Percentiles rank a stretch among this genome's conserved stretches.
phyloP scores from a whole-genome alignment of 2,797 vertebrate species.

The Apogon hyalosoma region DNA sequence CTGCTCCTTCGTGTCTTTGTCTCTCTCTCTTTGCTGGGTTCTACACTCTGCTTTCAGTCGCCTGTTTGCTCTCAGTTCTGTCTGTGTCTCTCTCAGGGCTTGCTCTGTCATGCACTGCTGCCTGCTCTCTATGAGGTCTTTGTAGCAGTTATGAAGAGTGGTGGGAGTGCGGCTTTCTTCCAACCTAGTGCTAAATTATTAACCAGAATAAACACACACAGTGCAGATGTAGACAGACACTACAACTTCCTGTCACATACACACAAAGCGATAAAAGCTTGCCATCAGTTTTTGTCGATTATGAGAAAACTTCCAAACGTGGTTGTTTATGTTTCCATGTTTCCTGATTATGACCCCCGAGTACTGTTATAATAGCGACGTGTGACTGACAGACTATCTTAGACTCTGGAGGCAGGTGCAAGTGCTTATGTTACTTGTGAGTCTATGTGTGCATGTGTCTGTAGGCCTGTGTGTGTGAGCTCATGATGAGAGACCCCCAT shows the following conservation, averaged over 20 bases:
- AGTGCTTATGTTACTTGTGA: conserved; percentile 55
- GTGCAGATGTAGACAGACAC: conserved; percentile 3
- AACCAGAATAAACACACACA: conserved; percentile 35
- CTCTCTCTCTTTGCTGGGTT: conserved; percentile 55
- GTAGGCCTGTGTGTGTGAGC: conserved; percentile 8
- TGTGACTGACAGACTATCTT: conserved; percentile 40
- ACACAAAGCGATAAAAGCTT: conserved; percentile 24
- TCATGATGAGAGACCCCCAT: conserved; percentile 39
- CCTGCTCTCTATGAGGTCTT: conserved; percentile 71
- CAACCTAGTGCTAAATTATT: conserved; percentile 55
- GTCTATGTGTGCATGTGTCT: conserved; percentile 21
- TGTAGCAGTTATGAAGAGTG: conserved; percentile 65
- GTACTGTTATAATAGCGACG: conserved; percentile 12
- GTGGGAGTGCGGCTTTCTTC: conserved; percentile 45
- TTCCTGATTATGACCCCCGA: neutral
- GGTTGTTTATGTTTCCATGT: no score
- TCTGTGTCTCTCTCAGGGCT: conserved; percentile 45
- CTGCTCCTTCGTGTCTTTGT: conserved; percentile 41
- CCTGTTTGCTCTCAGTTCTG: neutral
- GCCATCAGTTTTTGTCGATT: conserved; percentile 5
- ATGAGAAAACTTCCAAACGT: no score
- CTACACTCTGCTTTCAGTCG: conserved; percentile 47
- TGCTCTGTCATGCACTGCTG: conserved; percentile 77
- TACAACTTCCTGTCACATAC: neutral
- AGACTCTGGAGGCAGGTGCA: conserved; percentile 60